phyloP scores from a whole-genome alignment of 2,797 vertebrate genomes.

The Chelon labrosus region DNA sequence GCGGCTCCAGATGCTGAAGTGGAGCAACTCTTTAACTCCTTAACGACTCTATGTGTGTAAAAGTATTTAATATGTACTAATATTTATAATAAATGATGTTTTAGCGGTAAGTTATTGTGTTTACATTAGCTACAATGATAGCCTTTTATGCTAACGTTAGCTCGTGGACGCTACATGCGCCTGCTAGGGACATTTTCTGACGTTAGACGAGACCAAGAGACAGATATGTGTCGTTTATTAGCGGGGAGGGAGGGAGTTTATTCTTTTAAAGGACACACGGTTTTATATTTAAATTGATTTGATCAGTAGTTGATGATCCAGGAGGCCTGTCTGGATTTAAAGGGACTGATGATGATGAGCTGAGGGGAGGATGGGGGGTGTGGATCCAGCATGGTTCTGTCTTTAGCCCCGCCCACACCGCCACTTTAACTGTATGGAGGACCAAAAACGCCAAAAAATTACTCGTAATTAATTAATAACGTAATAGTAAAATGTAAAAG shows the following conservation, averaged over 20 bases:
- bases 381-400: constrained; percentile 56
- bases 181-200: neutral
- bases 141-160: constrained; percentile 56
- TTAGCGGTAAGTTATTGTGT: neutral
- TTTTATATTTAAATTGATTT: neutral
- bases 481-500: too few relatives aligned
- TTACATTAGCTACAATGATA: neutral
- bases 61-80: accelerated
- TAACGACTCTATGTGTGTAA: accelerated
- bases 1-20: neutral
- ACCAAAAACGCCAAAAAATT: too few relatives aligned
- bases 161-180: constrained; percentile 31
- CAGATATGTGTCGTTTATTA: accelerated
- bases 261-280: accelerated
- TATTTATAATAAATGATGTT: accelerated
- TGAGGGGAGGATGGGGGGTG: constrained; percentile 39
- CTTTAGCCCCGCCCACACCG: constrained; percentile 61
- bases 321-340: constrained; percentile 52
- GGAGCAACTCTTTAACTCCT: neutral
- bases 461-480: too few relatives aligned
- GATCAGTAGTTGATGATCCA: accelerated
- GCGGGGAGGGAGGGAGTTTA: accelerated
- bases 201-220: neutral
- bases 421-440: too few relatives aligned
- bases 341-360: constrained; percentile 36